Evolutionary conservation across 1,140 invertebrate genomes (phyloP).

Genomic region (Ladona fulva): DNA sequence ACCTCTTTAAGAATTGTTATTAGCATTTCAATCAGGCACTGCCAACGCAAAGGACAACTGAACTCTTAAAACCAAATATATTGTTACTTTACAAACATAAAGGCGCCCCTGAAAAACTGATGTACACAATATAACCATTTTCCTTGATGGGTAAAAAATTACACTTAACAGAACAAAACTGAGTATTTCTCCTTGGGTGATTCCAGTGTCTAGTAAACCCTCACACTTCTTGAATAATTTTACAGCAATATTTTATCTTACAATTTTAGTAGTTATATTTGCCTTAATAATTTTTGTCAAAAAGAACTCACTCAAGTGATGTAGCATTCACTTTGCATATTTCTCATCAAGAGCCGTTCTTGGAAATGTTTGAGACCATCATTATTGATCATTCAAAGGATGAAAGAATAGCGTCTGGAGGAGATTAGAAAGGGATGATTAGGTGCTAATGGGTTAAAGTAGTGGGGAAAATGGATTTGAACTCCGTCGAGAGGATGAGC

Average conservation of each 20-base stretch:
- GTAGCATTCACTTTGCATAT: not conserved
- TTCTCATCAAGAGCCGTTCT: not conserved
- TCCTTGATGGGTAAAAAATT: not conserved
- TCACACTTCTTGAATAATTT: not conserved
- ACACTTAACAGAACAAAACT: conserved; percentile 4
- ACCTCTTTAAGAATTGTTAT: conserved; percentile 5
- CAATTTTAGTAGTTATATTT: not conserved
- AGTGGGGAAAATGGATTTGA: not conserved
- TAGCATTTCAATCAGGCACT: conserved; percentile 5
- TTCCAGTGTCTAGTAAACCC: not conserved
- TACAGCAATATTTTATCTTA: not conserved
- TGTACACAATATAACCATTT: conserved; percentile 3
- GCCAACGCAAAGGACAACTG: not conserved
- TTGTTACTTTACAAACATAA: not conserved
- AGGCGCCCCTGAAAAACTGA: not conserved
- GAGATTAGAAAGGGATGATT: not conserved
- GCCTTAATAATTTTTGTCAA: not conserved
- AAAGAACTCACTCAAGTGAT: not conserved
- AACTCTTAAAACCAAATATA: not conserved
- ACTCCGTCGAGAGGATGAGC: not conserved
- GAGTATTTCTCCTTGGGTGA: conserved; percentile 8
- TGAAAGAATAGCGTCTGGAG: not conserved
- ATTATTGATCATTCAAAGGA: not conserved
- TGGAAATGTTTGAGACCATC: not conserved
- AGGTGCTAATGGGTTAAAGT: not conserved